Evolutionary conservation across 2,888 invertebrate genomes (phyloP).

Genomic region (Zootermopsis nevadensis): DNA sequence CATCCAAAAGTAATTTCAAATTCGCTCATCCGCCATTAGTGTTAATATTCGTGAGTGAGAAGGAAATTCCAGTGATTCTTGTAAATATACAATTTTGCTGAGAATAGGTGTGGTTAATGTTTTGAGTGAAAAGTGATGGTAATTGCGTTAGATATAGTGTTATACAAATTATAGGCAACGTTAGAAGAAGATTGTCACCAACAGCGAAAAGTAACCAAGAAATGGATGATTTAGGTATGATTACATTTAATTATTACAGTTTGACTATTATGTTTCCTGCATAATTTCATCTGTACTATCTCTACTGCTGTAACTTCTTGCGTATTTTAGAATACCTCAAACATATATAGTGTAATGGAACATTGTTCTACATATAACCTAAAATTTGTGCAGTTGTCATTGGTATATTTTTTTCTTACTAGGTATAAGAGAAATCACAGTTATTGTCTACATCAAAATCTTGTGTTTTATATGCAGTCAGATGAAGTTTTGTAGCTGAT

Average conservation of each 20-base stretch:
- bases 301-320: too few relatives aligned
- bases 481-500: too few relatives aligned
- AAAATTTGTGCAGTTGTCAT: too few relatives aligned
- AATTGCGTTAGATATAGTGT: background rate
- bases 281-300: too few relatives aligned
- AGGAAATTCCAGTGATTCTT: background rate
- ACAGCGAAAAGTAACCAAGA: slow-evolving; percentile 29
- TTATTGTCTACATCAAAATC: too few relatives aligned
- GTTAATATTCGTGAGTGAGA: background rate
- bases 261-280: too few relatives aligned
- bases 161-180: background rate
- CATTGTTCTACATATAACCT: too few relatives aligned
- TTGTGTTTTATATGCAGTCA: too few relatives aligned
- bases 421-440: too few relatives aligned
- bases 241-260: background rate
- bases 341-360: too few relatives aligned
- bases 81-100: background rate
- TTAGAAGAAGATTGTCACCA: background rate
- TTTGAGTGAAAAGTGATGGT: background rate
- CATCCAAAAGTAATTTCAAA: slow-evolving; percentile 14
- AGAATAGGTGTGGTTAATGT: background rate
- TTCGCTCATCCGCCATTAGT: slow-evolving; percentile 30
- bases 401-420: too few relatives aligned
- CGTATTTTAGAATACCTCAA: too few relatives aligned
- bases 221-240: slow-evolving; percentile 40